Percentiles rank a stretch among this genome's conserved stretches.
Conservation (phyloP, 92 coral and sea anemone genomes). For the Nematostella vectensis region DNA sequence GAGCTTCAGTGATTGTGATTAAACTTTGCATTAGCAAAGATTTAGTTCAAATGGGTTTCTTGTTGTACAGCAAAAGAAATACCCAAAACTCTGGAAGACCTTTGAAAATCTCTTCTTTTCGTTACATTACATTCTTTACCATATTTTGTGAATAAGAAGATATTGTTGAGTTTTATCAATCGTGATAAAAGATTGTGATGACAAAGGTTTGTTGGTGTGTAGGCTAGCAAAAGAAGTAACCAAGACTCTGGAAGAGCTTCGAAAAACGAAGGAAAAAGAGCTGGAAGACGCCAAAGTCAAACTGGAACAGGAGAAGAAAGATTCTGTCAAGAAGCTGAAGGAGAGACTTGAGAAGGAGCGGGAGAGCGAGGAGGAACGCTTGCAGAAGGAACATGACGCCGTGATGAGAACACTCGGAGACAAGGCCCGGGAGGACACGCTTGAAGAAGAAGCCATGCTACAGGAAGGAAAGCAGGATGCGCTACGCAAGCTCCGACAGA, state of each 20-base stretch:
- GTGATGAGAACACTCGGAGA: constrained; percentile 83
- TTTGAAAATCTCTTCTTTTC: too few species aligned
- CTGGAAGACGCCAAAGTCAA: constrained; percentile 61
- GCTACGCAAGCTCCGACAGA: constrained; percentile 58
- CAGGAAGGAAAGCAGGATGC: constrained; percentile 94
- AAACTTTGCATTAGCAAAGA: too few species aligned
- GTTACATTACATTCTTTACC: background rate
- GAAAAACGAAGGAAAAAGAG: constrained; percentile 80
- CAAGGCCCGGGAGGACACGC: constrained; percentile 78
- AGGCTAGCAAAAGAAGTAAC: constrained; percentile 73
- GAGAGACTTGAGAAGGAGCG: constrained; percentile 52
- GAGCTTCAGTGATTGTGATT: too few species aligned
- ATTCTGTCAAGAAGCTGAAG: constrained; percentile 44
- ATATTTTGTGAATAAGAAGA: too few species aligned
- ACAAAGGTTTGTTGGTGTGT: background rate
- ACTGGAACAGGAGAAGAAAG: constrained; percentile 67
- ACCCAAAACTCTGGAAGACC: too few species aligned
- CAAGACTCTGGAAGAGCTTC: constrained; percentile 54
- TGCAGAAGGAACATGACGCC: constrained; percentile 60
- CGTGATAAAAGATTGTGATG: too few species aligned
- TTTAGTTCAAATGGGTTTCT: too few species aligned
- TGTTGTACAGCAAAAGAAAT: too few species aligned
- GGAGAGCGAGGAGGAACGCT: constrained; percentile 71
- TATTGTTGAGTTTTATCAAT: too few species aligned
- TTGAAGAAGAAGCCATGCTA: constrained; percentile 95